Percentiles rank a stretch among this genome's conserved stretches.
Conservation (phyloP, 2,888 invertebrate species). For the Ethmia dodecea region DNA sequence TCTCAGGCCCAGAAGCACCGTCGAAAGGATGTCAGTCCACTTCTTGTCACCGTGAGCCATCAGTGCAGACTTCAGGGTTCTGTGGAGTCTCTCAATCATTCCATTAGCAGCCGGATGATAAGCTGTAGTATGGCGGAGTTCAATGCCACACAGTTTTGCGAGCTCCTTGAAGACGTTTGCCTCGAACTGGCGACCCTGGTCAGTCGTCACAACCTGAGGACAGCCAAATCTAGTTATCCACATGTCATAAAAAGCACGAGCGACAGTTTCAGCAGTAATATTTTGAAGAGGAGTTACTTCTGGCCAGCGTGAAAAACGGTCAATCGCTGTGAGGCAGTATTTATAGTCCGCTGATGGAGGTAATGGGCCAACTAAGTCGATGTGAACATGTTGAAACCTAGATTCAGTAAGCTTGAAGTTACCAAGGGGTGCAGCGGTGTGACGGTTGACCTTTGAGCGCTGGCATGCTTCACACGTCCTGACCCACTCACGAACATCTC, state of each 20-base stretch:
- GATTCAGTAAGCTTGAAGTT: slow-evolving; percentile 9
- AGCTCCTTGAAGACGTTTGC: slow-evolving; percentile 16
- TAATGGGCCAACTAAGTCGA: slow-evolving; percentile 40
- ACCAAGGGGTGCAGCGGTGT: slow-evolving; percentile 13
- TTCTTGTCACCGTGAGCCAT: slow-evolving; percentile 20
- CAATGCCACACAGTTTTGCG: slow-evolving; percentile 1
- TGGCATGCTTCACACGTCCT: slow-evolving; percentile 34
- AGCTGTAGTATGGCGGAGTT: slow-evolving; percentile 9
- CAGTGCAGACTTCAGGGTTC: slow-evolving; percentile 20
- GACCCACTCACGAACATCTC: slow-evolving; percentile 31
- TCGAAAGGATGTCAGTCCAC: slow-evolving; percentile 15
- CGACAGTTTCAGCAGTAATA: slow-evolving; percentile 20
- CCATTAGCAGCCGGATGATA: slow-evolving; percentile 17
- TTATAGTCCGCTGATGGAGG: slow-evolving; percentile 8
- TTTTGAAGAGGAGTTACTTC: slow-evolving; percentile 19
- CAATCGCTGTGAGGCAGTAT: slow-evolving; percentile 22
- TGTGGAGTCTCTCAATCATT: too few species aligned
- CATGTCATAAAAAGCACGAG: slow-evolving; percentile 11
- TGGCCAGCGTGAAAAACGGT: slow-evolving; percentile 21
- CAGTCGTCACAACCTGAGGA: slow-evolving; percentile 16
- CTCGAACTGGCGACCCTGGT: slow-evolving; percentile 23
- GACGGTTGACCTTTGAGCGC: slow-evolving; percentile 18
- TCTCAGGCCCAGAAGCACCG: slow-evolving; percentile 19
- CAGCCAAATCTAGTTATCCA: slow-evolving; percentile 23
- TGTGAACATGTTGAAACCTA: slow-evolving; percentile 28